Conservation (phyloP, 2,113 vertebrate species). For the Engraulis encrasicolus region DNA sequence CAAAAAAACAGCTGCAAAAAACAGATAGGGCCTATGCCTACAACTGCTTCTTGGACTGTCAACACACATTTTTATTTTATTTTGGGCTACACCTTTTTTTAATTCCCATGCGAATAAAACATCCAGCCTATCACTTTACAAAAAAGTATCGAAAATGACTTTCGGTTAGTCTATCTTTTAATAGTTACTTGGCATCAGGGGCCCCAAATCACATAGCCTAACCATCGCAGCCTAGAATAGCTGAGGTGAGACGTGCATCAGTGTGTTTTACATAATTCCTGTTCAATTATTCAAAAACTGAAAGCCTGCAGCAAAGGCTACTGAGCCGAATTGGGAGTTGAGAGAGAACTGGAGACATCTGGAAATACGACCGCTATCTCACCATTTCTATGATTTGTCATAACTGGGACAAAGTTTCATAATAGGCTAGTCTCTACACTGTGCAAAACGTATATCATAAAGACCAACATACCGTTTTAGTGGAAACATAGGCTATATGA, state of each 20-base stretch:
- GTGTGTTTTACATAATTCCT: background rate
- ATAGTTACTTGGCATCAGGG: too few relatives aligned
- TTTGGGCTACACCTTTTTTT: background rate
- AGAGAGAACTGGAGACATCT: background rate
- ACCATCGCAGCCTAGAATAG: background rate
- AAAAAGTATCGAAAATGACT: too few relatives aligned
- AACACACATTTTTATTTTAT: too few relatives aligned
- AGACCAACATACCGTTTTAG: background rate
- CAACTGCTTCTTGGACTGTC: too few relatives aligned
- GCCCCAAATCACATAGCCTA: too few relatives aligned
- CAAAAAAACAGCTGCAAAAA: too few relatives aligned
- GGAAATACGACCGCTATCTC: background rate
- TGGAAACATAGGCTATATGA: background rate
- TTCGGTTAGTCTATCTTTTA: too few relatives aligned
- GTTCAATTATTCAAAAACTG: background rate
- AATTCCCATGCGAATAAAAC: background rate
- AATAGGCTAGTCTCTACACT: background rate
- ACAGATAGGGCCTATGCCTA: too few relatives aligned
- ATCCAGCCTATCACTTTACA: too few relatives aligned
- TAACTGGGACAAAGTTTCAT: background rate
- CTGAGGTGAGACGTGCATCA: background rate
- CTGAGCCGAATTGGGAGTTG: background rate
- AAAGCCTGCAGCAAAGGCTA: background rate
- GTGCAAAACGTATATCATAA: background rate
- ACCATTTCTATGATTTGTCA: background rate